phyloP scores from a whole-genome alignment of 92 coral and sea anemone genomes.

The Meandrina meandrites region DNA sequence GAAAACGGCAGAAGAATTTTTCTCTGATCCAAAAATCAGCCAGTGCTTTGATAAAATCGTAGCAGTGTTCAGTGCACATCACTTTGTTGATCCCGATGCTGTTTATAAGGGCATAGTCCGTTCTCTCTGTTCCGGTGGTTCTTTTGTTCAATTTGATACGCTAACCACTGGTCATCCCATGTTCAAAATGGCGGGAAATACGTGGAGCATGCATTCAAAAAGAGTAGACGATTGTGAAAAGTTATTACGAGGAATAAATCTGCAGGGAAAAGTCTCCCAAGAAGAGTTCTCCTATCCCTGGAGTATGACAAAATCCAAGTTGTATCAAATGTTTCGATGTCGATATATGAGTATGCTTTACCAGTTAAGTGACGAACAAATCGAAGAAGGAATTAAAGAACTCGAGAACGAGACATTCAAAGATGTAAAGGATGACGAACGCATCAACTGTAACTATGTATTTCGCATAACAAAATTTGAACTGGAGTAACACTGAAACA shows the following conservation, averaged over 20 bases:
- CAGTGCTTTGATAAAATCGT: conserved; percentile 13
- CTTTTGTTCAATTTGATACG: background rate
- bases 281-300: background rate
- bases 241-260: background rate
- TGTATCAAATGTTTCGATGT: background rate
- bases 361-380: background rate
- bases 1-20: conserved; percentile 19
- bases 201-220: background rate
- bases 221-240: background rate
- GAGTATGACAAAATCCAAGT: conserved; percentile 10
- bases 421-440: background rate
- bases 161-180: background rate
- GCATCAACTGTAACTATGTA: background rate
- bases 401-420: background rate
- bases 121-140: conserved; percentile 1
- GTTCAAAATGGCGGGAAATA: background rate
- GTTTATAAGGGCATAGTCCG: background rate
- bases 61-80: background rate
- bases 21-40: background rate
- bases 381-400: conserved; percentile 8
- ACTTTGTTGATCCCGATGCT: conserved; percentile 13
- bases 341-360: background rate
- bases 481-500: background rate
- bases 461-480: background rate
- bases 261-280: background rate